phyloP scores from a whole-genome alignment of 2,797 vertebrate species.

The Columba guinea region DNA sequence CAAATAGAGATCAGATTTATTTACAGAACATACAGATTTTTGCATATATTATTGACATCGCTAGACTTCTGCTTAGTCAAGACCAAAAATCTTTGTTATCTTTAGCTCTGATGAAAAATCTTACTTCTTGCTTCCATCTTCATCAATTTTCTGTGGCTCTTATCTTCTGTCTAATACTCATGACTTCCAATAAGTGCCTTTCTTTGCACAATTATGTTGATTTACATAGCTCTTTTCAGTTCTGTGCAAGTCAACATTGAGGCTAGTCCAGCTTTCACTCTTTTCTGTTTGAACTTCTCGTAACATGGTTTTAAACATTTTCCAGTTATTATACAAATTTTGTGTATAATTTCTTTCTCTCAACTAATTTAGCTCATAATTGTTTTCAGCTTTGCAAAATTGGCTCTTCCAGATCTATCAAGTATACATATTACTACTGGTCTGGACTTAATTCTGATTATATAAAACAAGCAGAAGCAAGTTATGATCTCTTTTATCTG shows the following conservation, averaged over 20 bases:
- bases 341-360: slow-evolving; percentile 53
- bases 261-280: background rate
- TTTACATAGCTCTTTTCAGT: slow-evolving; percentile 23
- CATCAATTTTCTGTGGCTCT: background rate
- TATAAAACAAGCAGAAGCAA: slow-evolving; percentile 37
- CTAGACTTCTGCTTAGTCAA: background rate
- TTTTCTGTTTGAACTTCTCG: background rate
- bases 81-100: background rate
- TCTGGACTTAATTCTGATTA: slow-evolving; percentile 44
- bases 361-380: slow-evolving; percentile 43
- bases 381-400: slow-evolving; percentile 61
- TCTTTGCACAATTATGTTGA: background rate
- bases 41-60: background rate
- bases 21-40: background rate
- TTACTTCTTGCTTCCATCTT: background rate
- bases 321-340: slow-evolving; percentile 55
- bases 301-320: slow-evolving; percentile 52
- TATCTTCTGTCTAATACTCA: background rate
- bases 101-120: background rate
- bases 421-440: slow-evolving; percentile 23
- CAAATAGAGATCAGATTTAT: background rate
- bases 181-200: background rate
- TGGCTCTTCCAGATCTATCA: slow-evolving; percentile 37
- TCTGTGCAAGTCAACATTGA: background rate
- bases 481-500: slow-evolving; percentile 7